Evolutionary conservation across 2,888 invertebrate genomes (phyloP), one percentile per base, ranked within the genome.

Genomic region (Thecophora atra): DNA sequence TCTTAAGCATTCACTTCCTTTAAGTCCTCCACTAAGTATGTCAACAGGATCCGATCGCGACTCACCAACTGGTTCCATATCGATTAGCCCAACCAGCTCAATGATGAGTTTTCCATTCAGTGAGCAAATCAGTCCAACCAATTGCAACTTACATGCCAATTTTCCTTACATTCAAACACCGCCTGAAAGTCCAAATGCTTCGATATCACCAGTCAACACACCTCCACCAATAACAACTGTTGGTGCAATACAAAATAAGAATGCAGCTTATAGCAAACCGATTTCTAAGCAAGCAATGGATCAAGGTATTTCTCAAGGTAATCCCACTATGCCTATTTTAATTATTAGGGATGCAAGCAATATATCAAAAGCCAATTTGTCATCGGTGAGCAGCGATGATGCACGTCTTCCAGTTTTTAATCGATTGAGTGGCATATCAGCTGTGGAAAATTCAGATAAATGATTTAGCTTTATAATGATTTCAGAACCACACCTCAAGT

Each of bases 321-420:
- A 30, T 44, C 79, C 79, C 68, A 83, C 81, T 71, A 80, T 84
- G 62, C 82, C 81, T 54, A 78, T 81, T 67, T 72, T 78, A 63
- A 76, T 76, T 72, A 76, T 74, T 72, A 78, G 75, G 75, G 77
- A 67, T 72, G 74, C 69, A 74, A 77, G 52, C 66, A 77, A 79
- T 74, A 73, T 72, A 24, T 75, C 75, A 70, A 79, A 78, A 75
- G 73, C 75, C 37, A 78, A 72, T 73, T 75, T 76, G 73, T 76
- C 75, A 74, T 77, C 76, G 73, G 67, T 77, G 73, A 78, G 76
- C 72, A 78, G 77, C 76, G 90, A 89, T 74, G 91, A 91, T 75
- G 90, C 91, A 67, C 89, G 95, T 80, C 89, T 95, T 84, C 94
- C 95, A 60, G 94, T 95, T 47, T 95, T 95, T 89, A 92, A 92